These are phyloP conservation scores for Aptenodytes patagonicus DNA, from an alignment of 2,113 vertebrate genomes.

Conservation along the genomic window DNA sequence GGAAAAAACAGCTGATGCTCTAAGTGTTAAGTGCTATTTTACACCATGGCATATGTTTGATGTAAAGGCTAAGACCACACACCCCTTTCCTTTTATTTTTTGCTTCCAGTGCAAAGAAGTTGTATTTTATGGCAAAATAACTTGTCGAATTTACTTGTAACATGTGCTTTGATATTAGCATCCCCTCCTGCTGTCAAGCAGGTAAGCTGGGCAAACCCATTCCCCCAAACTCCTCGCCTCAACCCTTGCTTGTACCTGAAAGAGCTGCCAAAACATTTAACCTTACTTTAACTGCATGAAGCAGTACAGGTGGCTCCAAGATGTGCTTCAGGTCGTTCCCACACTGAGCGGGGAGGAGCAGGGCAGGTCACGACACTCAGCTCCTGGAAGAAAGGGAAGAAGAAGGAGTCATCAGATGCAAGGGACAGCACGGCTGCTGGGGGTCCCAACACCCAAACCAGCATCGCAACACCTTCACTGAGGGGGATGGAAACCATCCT, in stretches of 20 bases:
- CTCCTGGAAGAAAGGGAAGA: conserved; percentile 16
- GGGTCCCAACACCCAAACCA: fast-evolving
- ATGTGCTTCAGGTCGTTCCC: background rate
- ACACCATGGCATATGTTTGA: background rate
- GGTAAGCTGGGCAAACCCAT: background rate
- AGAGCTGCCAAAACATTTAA: background rate
- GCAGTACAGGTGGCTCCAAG: conserved; percentile 49
- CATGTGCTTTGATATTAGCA: background rate
- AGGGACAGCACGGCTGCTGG: background rate
- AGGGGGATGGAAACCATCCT: background rate
- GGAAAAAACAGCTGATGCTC: background rate
- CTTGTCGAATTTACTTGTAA: background rate
- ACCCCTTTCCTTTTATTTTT: background rate
- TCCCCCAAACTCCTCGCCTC: background rate
- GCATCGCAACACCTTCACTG: background rate
- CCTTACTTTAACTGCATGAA: conserved; percentile 72
- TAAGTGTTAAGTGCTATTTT: background rate
- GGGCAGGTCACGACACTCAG: background rate
- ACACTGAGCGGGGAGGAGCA: background rate
- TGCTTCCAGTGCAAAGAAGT: background rate
- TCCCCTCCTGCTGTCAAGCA: background rate
- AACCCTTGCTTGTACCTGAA: background rate
- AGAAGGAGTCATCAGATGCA: background rate
- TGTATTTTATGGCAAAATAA: background rate
- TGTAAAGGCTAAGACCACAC: background rate